These are phyloP conservation scores for Cataglyphis livida DNA, from an alignment of 2,888 invertebrate genomes.

Conservation along the genomic window DNA sequence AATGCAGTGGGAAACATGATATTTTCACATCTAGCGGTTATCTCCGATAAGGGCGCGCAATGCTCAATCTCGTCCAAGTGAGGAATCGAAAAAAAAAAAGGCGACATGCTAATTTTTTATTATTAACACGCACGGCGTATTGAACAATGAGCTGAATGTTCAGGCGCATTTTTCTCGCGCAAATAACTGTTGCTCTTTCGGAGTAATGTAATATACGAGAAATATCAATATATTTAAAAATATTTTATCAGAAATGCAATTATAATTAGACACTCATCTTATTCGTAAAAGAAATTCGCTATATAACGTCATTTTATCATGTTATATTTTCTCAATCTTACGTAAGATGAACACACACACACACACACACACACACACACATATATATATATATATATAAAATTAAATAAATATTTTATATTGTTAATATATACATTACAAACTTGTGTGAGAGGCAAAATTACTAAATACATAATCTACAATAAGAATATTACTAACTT, in stretches of 20 bases:
- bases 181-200: constrained; percentile 29
- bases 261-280: neutral
- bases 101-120: neutral
- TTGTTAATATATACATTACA: neutral
- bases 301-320: neutral
- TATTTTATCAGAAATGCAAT: neutral
- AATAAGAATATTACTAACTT: neutral
- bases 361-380: too few species aligned
- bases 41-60: neutral
- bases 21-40: neutral
- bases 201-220: neutral
- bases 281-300: neutral
- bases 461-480: neutral
- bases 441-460: neutral
- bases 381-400: neutral
- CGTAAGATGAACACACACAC: neutral
- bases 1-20: neutral
- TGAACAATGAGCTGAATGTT: neutral
- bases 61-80: neutral
- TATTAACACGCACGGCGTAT: neutral
- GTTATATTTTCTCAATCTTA: neutral
- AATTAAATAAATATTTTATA: constrained; percentile 7
- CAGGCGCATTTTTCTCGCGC: neutral
- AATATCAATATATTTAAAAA: neutral
- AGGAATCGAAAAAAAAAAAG: neutral